Conservation (phyloP, 1,140 invertebrate genomes). For the Sesamia nonagrioides region DNA sequence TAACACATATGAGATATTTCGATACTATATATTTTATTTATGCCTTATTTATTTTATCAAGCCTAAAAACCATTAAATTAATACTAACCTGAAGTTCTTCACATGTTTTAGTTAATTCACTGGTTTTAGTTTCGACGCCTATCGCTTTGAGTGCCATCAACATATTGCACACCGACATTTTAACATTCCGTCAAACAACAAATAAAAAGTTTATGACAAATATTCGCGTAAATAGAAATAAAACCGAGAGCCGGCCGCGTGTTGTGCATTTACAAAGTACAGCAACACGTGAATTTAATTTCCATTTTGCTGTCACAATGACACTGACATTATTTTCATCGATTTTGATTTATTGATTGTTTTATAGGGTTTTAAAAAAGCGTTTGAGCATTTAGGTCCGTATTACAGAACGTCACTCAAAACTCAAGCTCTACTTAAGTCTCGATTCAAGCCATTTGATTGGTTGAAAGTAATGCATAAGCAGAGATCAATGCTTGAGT, state of each 20-base stretch:
- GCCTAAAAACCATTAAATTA: neutral
- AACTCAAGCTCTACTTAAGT: no score
- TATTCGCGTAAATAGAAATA: conserved; percentile 12
- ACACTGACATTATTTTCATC: conserved; percentile 17
- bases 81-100: conserved; percentile 70
- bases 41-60: neutral
- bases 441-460: no score
- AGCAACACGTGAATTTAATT: conserved; percentile 26
- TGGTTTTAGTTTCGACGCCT: conserved; percentile 63
- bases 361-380: neutral
- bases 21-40: neutral
- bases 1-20: no score
- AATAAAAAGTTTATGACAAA: conserved; percentile 29
- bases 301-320: conserved; percentile 22
- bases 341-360: conserved; percentile 33
- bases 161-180: conserved; percentile 66
- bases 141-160: conserved; percentile 61
- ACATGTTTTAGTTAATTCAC: conserved; percentile 68
- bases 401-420: no score
- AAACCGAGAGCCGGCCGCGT: conserved; percentile 39
- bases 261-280: conserved; percentile 24
- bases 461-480: no score
- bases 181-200: conserved; percentile 50
- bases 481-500: no score
- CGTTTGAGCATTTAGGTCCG: neutral